Conservation (phyloP, 2,797 vertebrate species). For the Zalophus californianus region DNA sequence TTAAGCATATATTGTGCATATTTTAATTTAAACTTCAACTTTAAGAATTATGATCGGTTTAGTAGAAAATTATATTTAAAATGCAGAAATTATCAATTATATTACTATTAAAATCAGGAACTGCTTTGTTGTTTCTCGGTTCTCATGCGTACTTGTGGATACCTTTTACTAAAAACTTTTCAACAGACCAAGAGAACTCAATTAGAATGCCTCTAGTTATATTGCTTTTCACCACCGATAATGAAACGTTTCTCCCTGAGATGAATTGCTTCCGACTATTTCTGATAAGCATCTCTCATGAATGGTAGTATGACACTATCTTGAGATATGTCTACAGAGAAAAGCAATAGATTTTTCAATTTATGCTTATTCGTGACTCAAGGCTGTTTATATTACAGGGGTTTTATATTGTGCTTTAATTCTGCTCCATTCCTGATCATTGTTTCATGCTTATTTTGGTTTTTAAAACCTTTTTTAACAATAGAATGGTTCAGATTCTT, state of each 20-base stretch:
- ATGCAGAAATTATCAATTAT: background rate
- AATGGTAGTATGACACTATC: background rate
- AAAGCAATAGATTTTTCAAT: slow-evolving; percentile 26
- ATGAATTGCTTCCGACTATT: background rate
- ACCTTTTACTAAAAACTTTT: slow-evolving; percentile 7
- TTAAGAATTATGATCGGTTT: background rate
- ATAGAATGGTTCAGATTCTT: background rate
- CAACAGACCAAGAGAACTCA: background rate
- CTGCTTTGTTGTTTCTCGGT: background rate
- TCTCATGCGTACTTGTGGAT: background rate
- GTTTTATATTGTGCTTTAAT: slow-evolving; percentile 61
- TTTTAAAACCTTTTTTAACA: slow-evolving; percentile 38
- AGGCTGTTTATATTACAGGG: slow-evolving; percentile 44
- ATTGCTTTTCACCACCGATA: slow-evolving; percentile 24
- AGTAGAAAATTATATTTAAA: background rate
- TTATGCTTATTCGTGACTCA: background rate
- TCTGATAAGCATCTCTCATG: background rate
- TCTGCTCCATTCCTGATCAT: background rate
- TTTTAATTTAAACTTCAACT: slow-evolving; percentile 6
- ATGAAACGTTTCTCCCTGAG: slow-evolving; percentile 33
- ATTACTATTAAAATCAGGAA: background rate
- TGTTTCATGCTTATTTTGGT: slow-evolving; percentile 22
- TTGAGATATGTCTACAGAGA: slow-evolving; percentile 10
- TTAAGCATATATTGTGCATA: background rate
- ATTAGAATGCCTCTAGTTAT: background rate